Percentiles rank a stretch among this genome's conserved stretches.
These are phyloP conservation scores for Anastatus disparis DNA, from an alignment of 1,140 invertebrate species.

Conservation along the genomic window DNA sequence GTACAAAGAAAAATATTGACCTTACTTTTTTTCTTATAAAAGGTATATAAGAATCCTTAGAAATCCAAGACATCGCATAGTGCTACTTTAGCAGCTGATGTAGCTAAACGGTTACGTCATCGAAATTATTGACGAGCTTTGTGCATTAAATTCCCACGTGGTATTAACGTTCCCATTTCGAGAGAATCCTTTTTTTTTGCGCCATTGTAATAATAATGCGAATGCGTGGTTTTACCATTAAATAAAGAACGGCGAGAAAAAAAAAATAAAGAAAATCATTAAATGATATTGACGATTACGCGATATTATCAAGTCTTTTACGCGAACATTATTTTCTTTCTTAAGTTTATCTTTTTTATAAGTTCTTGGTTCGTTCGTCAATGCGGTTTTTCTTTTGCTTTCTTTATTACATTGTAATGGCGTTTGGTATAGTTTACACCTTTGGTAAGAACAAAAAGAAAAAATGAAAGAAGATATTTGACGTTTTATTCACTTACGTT, in stretches of 20 bases:
- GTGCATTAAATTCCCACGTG: not conserved
- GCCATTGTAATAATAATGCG: not conserved
- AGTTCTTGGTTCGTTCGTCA: too few relatives aligned
- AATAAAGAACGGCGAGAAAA: too few relatives aligned
- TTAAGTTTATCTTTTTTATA: too few relatives aligned
- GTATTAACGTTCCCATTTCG: not conserved
- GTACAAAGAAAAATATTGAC: slow-evolving; percentile 39
- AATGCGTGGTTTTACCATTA: too few relatives aligned
- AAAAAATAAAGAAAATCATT: too few relatives aligned
- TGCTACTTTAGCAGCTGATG: slow-evolving; percentile 18
- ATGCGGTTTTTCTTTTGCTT: too few relatives aligned
- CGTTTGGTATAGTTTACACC: too few relatives aligned
- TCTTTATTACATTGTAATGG: too few relatives aligned
- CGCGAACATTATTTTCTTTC: not conserved
- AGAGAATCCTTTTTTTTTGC: not conserved
- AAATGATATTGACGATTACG: not conserved
- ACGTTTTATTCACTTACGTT: too few relatives aligned
- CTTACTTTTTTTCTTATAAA: too few relatives aligned
- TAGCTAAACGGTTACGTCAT: not conserved
- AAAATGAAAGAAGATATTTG: too few relatives aligned
- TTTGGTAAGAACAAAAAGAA: too few relatives aligned
- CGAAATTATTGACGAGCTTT: slow-evolving; percentile 23
- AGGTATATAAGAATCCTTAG: not conserved
- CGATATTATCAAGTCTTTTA: not conserved
- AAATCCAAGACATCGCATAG: slow-evolving; percentile 5